Percentiles rank a stretch among this genome's conserved stretches.
These are phyloP conservation scores for Drosophila kanapiae DNA, from an alignment of 1,140 invertebrate genomes.

Conservation along the genomic window DNA sequence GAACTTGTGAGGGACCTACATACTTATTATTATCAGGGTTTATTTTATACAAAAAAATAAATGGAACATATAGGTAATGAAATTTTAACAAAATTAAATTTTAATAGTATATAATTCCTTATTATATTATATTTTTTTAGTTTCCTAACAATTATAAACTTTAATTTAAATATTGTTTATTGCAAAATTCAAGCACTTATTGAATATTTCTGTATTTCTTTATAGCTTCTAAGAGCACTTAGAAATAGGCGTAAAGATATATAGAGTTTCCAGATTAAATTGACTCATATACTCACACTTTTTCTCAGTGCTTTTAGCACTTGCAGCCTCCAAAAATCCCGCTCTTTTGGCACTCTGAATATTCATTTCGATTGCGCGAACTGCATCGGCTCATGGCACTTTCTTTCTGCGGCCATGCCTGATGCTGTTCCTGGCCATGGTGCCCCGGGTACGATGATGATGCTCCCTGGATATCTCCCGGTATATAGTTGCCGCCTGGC, in stretches of 20 bases:
- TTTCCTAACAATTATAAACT: too few species aligned
- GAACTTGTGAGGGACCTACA: neutral
- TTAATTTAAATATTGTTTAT: too few species aligned
- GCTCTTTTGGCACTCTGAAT: constrained; percentile 29
- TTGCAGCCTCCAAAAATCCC: constrained; percentile 2
- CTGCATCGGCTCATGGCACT: constrained; percentile 51
- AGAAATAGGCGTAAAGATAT: too few species aligned
- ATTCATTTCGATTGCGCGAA: constrained; percentile 66
- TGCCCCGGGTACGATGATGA: constrained; percentile 9
- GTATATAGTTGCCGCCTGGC: constrained; percentile 47
- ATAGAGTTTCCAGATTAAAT: too few species aligned
- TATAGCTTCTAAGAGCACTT: too few species aligned
- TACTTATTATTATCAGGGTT: neutral
- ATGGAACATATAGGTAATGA: too few species aligned
- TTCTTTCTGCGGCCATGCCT: constrained; percentile 30
- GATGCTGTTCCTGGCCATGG: constrained; percentile 17
- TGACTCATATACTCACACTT: neutral
- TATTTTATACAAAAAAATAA: too few species aligned
- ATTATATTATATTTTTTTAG: too few species aligned
- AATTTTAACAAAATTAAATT: too few species aligned
- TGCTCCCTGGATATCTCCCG: constrained; percentile 4
- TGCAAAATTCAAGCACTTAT: too few species aligned
- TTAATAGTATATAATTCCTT: too few species aligned
- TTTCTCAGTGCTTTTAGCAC: neutral
- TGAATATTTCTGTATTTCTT: too few species aligned